Evolutionary conservation across 2,888 invertebrate species (phyloP).

Genomic region (Drosophila acutilabella): DNA sequence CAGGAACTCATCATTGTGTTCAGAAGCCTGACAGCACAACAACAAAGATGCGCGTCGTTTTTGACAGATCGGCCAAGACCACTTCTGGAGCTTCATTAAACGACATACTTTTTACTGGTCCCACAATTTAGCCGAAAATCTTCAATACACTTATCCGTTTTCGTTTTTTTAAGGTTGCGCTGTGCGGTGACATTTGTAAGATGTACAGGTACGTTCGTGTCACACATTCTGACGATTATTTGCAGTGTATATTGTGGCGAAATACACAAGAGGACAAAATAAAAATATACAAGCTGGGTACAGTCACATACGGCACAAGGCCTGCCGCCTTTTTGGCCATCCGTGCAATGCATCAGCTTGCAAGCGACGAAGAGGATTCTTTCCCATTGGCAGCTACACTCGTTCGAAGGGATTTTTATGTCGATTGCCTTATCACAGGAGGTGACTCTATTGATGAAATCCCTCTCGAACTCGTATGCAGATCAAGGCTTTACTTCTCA

Average conservation of each 20-base stretch:
- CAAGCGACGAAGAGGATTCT: no score
- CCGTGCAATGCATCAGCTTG: no score
- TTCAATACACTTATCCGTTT: neutral
- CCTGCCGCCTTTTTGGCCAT: neutral
- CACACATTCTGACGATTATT: neutral
- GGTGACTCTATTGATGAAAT: no score
- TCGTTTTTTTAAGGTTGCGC: neutral
- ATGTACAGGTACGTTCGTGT: no score
- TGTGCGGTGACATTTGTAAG: slow-evolving; percentile 2
- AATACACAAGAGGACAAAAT: neutral
- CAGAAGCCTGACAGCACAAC: no score
- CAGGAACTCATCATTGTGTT: neutral
- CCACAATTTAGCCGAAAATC: neutral
- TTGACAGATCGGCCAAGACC: neutral
- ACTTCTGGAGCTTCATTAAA: slow-evolving; percentile 6
- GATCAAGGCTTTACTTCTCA: no score
- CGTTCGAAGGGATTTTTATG: no score
- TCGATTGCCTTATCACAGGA: no score
- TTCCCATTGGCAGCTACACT: no score
- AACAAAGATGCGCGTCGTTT: no score
- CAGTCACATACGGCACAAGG: slow-evolving; percentile 15
- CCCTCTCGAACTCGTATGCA: no score
- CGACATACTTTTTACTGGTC: slow-evolving; percentile 8
- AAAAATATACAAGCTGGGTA: slow-evolving; percentile 1
- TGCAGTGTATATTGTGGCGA: slow-evolving; percentile 12